A percentile compares a stretch with the other conserved stretches of the same genome.
These are phyloP conservation scores for Lagocephalus sceleratus DNA, from an alignment of 2,797 vertebrate species.

Conservation along the genomic window DNA sequence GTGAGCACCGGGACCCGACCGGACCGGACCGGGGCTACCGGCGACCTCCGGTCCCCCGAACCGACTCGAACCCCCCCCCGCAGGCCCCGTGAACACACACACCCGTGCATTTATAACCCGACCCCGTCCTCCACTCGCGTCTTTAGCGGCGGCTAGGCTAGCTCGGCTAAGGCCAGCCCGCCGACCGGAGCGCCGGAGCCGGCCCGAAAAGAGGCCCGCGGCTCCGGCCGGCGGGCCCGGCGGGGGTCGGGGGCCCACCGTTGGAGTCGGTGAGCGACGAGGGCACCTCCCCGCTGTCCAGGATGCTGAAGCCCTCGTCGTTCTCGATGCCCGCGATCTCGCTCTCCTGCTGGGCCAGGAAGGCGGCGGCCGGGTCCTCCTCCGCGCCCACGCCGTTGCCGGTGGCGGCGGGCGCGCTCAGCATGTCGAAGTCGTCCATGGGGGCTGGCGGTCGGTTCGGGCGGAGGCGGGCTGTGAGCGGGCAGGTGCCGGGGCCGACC, in stretches of 20 bases:
- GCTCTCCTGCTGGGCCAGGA: conserved; percentile 92
- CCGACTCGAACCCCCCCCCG: too few species aligned
- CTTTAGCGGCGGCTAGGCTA: conserved; percentile 27
- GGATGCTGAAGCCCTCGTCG: conserved; percentile 92
- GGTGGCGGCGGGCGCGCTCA: conserved; percentile 69
- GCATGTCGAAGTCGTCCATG: conserved; percentile 84
- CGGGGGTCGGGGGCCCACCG: too few species aligned
- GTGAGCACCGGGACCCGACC: too few species aligned
- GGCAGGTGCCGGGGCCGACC: conserved; percentile 40
- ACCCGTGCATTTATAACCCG: too few species aligned
- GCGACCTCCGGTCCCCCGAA: too few species aligned
- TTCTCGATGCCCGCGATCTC: conserved; percentile 96
- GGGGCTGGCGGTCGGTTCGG: too few species aligned
- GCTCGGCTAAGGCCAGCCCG: conserved; percentile 38
- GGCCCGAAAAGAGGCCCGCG: too few species aligned
- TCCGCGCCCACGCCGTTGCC: conserved; percentile 81
- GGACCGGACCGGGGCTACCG: too few species aligned
- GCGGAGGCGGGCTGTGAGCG: background rate
- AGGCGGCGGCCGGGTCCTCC: conserved; percentile 90
- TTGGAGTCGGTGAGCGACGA: conserved; percentile 65
- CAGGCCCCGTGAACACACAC: too few species aligned
- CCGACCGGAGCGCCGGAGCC: too few species aligned
- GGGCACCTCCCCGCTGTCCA: conserved; percentile 88
- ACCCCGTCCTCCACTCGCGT: too few species aligned
- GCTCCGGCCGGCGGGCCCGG: too few species aligned